These are phyloP conservation scores for Hemaris fuciformis DNA, from an alignment of 2,888 invertebrate genomes.

Conservation along the genomic window DNA sequence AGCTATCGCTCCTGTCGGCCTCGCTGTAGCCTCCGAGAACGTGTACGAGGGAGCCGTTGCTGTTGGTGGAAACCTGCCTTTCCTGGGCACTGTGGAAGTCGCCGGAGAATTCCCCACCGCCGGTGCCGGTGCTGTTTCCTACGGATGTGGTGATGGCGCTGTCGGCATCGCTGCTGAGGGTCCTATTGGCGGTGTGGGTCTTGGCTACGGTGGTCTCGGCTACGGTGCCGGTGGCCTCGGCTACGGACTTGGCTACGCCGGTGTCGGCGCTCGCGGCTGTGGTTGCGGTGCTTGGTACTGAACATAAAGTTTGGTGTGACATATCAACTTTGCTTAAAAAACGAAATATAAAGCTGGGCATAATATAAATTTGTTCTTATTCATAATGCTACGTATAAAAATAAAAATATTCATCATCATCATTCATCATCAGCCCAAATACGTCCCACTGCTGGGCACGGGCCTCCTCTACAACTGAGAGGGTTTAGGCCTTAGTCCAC, in stretches of 20 bases:
- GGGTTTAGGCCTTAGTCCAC: too few relatives aligned
- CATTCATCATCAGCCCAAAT: too few relatives aligned
- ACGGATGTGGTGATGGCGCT: slow-evolving; percentile 39
- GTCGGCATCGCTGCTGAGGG: slow-evolving; percentile 25
- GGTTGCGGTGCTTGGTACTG: neutral
- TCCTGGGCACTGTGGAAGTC: slow-evolving; percentile 22
- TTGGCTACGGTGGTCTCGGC: neutral
- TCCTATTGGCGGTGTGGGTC: slow-evolving; percentile 9
- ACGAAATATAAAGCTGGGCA: too few relatives aligned
- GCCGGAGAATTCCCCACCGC: slow-evolving; percentile 34
- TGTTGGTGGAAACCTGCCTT: neutral
- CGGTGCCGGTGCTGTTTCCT: slow-evolving; percentile 37
- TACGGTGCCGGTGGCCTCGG: slow-evolving; percentile 10
- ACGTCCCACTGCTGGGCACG: too few relatives aligned
- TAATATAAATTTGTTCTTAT: too few relatives aligned
- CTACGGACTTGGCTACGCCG: slow-evolving; percentile 12
- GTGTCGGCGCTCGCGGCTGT: slow-evolving; percentile 7
- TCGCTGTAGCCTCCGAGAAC: slow-evolving; percentile 44
- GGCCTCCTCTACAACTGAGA: too few relatives aligned
- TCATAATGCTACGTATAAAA: too few relatives aligned
- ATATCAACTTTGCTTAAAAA: too few relatives aligned
- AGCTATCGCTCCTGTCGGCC: slow-evolving; percentile 43
- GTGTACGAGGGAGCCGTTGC: neutral
- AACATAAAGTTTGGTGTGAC: neutral
- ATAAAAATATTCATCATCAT: too few relatives aligned